Conservation (phyloP, 2,797 vertebrate genomes). For the Esox lucius region DNA sequence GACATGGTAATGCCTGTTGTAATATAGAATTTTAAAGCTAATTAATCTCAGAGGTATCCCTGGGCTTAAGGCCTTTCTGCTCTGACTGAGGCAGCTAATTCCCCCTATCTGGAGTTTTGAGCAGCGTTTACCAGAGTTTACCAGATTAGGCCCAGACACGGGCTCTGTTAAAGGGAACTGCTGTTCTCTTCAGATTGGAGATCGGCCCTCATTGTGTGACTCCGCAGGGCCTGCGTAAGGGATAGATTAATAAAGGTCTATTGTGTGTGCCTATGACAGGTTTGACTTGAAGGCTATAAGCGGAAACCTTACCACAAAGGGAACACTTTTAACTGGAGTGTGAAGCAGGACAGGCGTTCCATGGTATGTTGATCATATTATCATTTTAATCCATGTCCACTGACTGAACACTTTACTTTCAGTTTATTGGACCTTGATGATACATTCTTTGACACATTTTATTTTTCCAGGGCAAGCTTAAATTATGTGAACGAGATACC, state of each 20-base stretch:
- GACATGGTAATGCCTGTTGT: slow-evolving; percentile 67
- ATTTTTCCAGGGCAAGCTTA: slow-evolving; percentile 54
- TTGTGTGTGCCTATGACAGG: slow-evolving; percentile 64
- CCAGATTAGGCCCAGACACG: slow-evolving; percentile 72
- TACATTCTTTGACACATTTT: slow-evolving; percentile 40
- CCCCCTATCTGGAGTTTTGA: slow-evolving; percentile 68
- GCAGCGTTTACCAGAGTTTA: slow-evolving; percentile 74
- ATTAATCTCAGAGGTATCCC: slow-evolving; percentile 77
- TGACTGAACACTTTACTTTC: not conserved
- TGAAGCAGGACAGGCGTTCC: slow-evolving; percentile 56
- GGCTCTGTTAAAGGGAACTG: slow-evolving; percentile 68
- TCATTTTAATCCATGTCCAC: slow-evolving; percentile 63
- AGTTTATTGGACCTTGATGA: slow-evolving; percentile 27
- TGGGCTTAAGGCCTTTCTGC: slow-evolving; percentile 64
- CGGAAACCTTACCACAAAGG: slow-evolving; percentile 49
- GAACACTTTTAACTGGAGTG: slow-evolving; percentile 53
- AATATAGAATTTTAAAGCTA: slow-evolving; percentile 70
- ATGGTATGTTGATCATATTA: slow-evolving; percentile 7
- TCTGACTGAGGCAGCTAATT: slow-evolving; percentile 69
- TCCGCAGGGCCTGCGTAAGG: slow-evolving; percentile 46
- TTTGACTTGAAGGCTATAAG: slow-evolving; percentile 64
- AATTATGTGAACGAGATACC: slow-evolving; percentile 56
- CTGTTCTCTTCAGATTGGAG: slow-evolving; percentile 72
- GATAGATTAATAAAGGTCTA: slow-evolving; percentile 61
- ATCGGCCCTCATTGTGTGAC: slow-evolving; percentile 62